These are phyloP conservation scores for Oenanthe oenanthe DNA, from an alignment of 2,113 vertebrate species.

Conservation along the genomic window DNA sequence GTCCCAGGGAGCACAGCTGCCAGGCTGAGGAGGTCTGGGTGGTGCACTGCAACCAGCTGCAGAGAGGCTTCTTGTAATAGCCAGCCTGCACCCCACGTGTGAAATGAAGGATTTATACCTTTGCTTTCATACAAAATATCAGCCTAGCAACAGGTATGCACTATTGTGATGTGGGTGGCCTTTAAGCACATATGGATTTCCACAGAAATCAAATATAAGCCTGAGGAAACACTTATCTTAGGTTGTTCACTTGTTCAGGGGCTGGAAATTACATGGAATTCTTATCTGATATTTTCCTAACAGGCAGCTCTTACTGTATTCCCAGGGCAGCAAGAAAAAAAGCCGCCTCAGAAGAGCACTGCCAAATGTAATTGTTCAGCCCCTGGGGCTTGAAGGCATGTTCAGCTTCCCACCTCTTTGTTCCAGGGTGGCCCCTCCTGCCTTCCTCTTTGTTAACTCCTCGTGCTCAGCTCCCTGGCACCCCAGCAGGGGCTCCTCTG, in stretches of 20 bases:
- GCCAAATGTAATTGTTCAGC: constrained; percentile 41
- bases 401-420: constrained; percentile 70
- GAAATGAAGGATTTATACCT: constrained; percentile 27
- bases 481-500: background rate
- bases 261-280: constrained; percentile 72
- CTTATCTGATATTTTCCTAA: constrained; percentile 75
- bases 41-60: background rate
- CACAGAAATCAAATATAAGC: constrained; percentile 71
- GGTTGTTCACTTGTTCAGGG: constrained; percentile 71
- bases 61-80: background rate
- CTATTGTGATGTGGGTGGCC: constrained; percentile 70
- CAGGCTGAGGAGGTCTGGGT: background rate
- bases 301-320: constrained; percentile 65
- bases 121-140: constrained; percentile 38
- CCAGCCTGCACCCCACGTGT: background rate
- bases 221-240: constrained; percentile 69
- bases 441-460: constrained; percentile 48
- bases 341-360: constrained; percentile 26
- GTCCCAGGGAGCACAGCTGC: background rate
- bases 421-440: constrained; percentile 72
- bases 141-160: constrained; percentile 33
- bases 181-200: constrained; percentile 47
- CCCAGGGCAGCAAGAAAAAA: constrained; percentile 56
- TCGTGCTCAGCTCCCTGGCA: constrained; percentile 9
- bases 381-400: constrained; percentile 58